Percentiles rank a stretch among this genome's conserved stretches.
Conservation (phyloP, 37 sponge, comb jelly and placozoan genomes). For the Axinella damicornis region DNA sequence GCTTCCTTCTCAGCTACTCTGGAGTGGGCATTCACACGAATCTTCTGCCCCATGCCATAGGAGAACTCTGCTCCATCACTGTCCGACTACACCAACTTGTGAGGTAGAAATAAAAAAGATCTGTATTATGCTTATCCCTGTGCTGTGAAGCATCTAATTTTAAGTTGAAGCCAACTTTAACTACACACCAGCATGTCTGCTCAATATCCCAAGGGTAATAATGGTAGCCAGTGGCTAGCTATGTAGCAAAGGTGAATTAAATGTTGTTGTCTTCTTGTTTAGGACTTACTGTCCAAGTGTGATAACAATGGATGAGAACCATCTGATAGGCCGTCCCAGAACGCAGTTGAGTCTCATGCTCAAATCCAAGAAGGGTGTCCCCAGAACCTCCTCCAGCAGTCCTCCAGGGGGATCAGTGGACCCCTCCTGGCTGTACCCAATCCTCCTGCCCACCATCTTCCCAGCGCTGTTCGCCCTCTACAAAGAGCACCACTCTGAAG, state of each 20-base stretch:
- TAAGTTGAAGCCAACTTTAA: too few species aligned
- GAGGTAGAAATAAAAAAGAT: too few species aligned
- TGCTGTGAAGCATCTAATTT: too few species aligned
- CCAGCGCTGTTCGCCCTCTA: slow-evolving; percentile 67
- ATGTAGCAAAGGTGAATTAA: too few species aligned
- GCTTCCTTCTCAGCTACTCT: slow-evolving; percentile 70
- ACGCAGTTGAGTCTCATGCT: slow-evolving; percentile 29
- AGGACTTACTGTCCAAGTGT: slow-evolving; percentile 21
- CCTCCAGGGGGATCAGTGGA: neutral
- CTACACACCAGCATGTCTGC: too few species aligned
- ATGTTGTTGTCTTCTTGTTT: too few species aligned
- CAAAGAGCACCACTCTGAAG: slow-evolving; percentile 40
- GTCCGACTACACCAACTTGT: slow-evolving; percentile 52
- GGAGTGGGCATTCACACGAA: slow-evolving; percentile 54
- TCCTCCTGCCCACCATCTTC: slow-evolving; percentile 62
- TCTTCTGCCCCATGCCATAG: slow-evolving; percentile 79
- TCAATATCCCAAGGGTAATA: too few species aligned
- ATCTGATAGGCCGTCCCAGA: slow-evolving; percentile 6
- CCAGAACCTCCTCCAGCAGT: neutral
- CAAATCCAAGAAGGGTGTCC: neutral
- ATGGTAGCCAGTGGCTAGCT: too few species aligned
- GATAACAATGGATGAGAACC: slow-evolving; percentile 16
- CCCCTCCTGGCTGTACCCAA: slow-evolving; percentile 58
- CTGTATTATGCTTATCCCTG: too few species aligned
- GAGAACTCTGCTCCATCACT: slow-evolving; percentile 71